phyloP scores from a whole-genome alignment of 2,888 invertebrate genomes.

The Anthrax anthrax region DNA sequence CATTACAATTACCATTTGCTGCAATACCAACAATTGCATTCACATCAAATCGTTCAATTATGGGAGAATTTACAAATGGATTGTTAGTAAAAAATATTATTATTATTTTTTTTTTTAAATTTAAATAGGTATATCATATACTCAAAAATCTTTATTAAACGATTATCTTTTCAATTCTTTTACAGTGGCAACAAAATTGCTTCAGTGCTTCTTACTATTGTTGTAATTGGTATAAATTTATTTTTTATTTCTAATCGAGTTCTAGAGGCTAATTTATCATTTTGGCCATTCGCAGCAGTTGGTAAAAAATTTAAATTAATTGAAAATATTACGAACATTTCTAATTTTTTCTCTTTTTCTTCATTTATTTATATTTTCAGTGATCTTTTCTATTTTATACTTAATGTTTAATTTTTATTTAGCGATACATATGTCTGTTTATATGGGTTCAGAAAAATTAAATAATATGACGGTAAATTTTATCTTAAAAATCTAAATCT shows the following conservation, averaged over 20 bases:
- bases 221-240: constrained; percentile 65
- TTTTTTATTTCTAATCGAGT: constrained; percentile 58
- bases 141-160: background rate
- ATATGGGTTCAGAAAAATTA: constrained; percentile 40
- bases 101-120: background rate
- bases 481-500: too few relatives aligned
- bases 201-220: constrained; percentile 47
- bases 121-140: too few relatives aligned
- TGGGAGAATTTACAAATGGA: constrained; percentile 76
- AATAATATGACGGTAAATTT: constrained; percentile 29
- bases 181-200: constrained; percentile 53
- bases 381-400: constrained; percentile 49
- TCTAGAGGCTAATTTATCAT: constrained; percentile 29
- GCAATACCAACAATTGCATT: constrained; percentile 75
- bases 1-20: constrained; percentile 76
- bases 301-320: constrained; percentile 24
- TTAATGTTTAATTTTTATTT: constrained; percentile 59
- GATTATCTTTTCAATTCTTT: constrained; percentile 15
- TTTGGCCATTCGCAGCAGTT: constrained; percentile 35
- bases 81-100: constrained; percentile 50
- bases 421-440: constrained; percentile 53
- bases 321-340: background rate
- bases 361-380: constrained; percentile 16
- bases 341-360: background rate
- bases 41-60: constrained; percentile 60